Evolutionary conservation across 2,113 vertebrate species (phyloP), one percentile per base, ranked within the genome.

Genomic region (Odocoileus virginianus): DNA sequence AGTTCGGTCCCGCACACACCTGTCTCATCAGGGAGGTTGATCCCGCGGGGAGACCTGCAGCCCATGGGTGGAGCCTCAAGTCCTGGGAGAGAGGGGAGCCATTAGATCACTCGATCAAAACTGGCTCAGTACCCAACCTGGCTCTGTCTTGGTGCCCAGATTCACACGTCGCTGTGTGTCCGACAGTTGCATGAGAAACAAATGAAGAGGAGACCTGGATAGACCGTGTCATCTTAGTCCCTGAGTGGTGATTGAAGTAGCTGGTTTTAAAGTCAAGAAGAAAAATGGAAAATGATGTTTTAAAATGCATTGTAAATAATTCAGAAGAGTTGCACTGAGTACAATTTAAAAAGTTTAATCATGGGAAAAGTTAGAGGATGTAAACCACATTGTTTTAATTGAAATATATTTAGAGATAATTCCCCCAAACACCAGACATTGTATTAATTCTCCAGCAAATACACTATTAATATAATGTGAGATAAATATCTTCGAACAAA

Each of bases 61-160:
- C 99, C 99, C 99, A 0, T 99, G 99, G 13, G 99, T 99, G 99
- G 99, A 99, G 8, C 99, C 99, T 84, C 99, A 99, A 97, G 99
- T 99, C 98, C 99, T 99, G 2, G 7, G 2, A 96, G 91, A 95
- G 96, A 93, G 96, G 98, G 67, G 27, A 98, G 45, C 76, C 14
- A 3, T 64, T n/a, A 21, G 27, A 64, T 23, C 45, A 23, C 33
- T 10, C 2, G 0, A 11, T 43, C 30, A 30, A 79, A 50, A 40
- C 33, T 52, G 89, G 16, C 58, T 83, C 45, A 52, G 16, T 43
- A 28, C 64, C 33, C 36, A 28, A 23, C 23, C 15, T 57, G 5
- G 45, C 43, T 19, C 30, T 36, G 40, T 57, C 9, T 17, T 40
- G 1, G 1, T 14, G 7, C 40, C 43, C 82, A 40, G 47, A 36